A percentile compares a stretch with the other conserved stretches of the same genome.
phyloP scores from a whole-genome alignment of 1,140 invertebrate genomes.

The Lucilia sericata region DNA sequence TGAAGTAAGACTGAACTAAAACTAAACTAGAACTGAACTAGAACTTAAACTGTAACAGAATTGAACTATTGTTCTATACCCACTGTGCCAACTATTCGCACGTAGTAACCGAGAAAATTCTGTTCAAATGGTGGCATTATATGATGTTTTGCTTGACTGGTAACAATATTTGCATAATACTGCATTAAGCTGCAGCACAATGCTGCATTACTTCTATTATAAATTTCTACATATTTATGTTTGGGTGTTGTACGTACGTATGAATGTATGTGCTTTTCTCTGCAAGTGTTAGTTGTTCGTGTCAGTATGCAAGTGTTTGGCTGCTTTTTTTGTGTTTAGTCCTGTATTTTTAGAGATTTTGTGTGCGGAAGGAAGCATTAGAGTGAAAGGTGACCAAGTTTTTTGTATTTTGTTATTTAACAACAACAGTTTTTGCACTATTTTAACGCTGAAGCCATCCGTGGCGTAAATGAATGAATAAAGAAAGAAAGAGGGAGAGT shows the following conservation, averaged over 20 bases:
- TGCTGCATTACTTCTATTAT: conserved; percentile 20
- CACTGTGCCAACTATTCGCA: neutral
- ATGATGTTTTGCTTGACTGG: conserved; percentile 26
- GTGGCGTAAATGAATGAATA: neutral
- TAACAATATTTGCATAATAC: conserved; percentile 22
- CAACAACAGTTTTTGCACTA: conserved; percentile 23
- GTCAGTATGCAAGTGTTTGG: neutral
- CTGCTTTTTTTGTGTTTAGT: neutral
- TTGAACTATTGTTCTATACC: neutral
- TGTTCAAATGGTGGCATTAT: conserved; percentile 2
- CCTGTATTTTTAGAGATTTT: neutral
- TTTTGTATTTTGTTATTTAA: conserved; percentile 11
- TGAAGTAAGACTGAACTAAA: too few species aligned
- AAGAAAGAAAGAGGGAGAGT: neutral
- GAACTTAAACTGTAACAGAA: too few species aligned
- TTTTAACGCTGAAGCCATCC: neutral
- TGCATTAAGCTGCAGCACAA: conserved; percentile 12
- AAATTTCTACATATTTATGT: neutral
- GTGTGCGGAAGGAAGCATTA: conserved; percentile 34
- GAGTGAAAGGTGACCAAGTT: conserved; percentile 44
- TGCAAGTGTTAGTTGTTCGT: neutral
- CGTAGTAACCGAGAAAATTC: neutral
- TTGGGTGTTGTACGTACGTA: neutral
- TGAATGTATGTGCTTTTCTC: neutral
- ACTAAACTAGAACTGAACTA: too few species aligned